Evolutionary conservation across 1,140 invertebrate species (phyloP), one percentile per base, ranked within the genome.

Genomic region (Battus philenor): DNA sequence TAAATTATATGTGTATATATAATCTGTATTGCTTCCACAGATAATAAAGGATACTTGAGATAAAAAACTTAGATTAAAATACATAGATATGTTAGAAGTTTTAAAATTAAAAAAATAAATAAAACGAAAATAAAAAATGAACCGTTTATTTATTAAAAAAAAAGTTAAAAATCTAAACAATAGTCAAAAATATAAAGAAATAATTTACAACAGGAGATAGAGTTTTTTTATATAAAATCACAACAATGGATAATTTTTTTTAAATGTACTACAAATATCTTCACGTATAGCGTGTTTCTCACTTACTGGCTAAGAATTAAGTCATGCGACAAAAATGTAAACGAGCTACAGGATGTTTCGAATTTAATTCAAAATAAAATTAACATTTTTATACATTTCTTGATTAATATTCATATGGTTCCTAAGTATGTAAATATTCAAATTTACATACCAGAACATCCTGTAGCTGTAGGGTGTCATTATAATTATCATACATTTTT

Each of bases 101-200:
- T n/a, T n/a, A n/a, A n/a, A n/a, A n/a, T n/a, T n/a, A n/a, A 20
- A 20, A 20, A 20, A 20, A 20, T 20, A 20, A 20, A 20, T 20
- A 51, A 54, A 31, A 44, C 44, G 54, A 56, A 50, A 38, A 54
- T 46, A 50, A 55, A 59, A 64, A 59, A 58, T 52, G 50, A 65
- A 63, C 54, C 44, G 30, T 75, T 68, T 68, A 70, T 72, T 75
- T 45, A 10, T 41, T 22, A 45, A 43, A 58, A 59, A 44, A 62
- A 44, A 53, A 50, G 6, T 20, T 11, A 36, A 50, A 54, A 68
- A 52, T 53, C 55, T 54, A 62, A 55, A 54, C 32, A 52, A 51
- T 47, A 43, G 51, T 44, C 29, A 48, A 48, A 54, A 54, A 39
- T n/a, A 38, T 36, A 46, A 54, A 51, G 48, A 59, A 65, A 65